Percentiles rank a stretch among this genome's conserved stretches.
Conservation (phyloP, 2,113 vertebrate species). For the Corvus hawaiiensis region DNA sequence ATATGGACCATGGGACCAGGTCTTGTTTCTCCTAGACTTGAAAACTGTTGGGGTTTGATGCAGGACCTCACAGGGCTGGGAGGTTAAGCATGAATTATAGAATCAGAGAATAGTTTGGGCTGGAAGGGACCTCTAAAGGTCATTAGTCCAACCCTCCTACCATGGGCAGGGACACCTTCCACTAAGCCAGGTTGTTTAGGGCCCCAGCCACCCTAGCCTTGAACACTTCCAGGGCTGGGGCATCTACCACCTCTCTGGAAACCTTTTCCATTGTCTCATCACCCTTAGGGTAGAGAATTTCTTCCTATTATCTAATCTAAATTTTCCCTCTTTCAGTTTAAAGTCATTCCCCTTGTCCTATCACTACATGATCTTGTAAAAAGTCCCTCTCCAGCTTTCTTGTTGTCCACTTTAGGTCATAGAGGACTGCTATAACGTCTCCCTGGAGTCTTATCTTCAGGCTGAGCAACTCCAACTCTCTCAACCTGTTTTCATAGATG, state of each 20-base stretch:
- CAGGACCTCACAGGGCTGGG: not conserved
- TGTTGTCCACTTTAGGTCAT: not conserved
- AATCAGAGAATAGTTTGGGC: not conserved
- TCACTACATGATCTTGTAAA: not conserved
- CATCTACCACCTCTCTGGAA: not conserved
- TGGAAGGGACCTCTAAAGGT: not conserved
- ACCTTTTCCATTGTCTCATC: not conserved
- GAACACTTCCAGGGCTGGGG: not conserved
- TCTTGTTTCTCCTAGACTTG: not conserved
- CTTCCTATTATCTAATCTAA: not conserved
- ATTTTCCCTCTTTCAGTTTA: not conserved
- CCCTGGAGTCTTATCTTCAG: not conserved
- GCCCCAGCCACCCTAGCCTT: not conserved
- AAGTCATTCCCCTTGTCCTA: not conserved
- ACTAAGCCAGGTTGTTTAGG: not conserved
- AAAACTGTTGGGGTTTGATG: not conserved
- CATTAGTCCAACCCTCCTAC: not conserved
- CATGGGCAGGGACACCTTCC: not conserved
- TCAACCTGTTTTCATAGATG: not conserved
- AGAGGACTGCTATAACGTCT: not conserved
- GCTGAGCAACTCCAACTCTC: not conserved
- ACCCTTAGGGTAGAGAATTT: not conserved
- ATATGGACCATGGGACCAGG: not conserved
- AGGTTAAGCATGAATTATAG: not conserved
- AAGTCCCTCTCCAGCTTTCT: not conserved